A percentile compares a stretch with the other conserved stretches of the same genome.
These are phyloP conservation scores for Nematopogon swammerdamellus DNA, from an alignment of 2,888 invertebrate species.

Conservation along the genomic window DNA sequence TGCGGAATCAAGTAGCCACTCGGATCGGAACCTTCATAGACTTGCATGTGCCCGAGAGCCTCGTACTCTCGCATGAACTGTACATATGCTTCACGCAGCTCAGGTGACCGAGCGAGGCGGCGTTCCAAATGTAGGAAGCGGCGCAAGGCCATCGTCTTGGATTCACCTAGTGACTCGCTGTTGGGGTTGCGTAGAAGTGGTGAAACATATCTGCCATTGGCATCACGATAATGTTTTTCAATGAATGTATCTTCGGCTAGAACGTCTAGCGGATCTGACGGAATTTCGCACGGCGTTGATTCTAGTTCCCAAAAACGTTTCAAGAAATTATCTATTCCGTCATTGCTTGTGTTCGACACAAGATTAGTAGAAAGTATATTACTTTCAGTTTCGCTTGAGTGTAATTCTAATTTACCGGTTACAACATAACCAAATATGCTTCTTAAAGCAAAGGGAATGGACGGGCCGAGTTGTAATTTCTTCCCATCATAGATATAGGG, in stretches of 20 bases:
- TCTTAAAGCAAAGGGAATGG: slow-evolving; percentile 5
- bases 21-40: not conserved
- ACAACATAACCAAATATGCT: slow-evolving; percentile 8
- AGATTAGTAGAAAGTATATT: slow-evolving; percentile 1
- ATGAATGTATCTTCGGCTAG: not conserved
- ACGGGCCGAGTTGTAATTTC: not conserved
- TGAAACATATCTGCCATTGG: not conserved
- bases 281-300: not conserved
- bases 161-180: not conserved
- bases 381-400: not conserved
- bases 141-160: not conserved
- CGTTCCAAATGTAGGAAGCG: not conserved
- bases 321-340: slow-evolving; percentile 1
- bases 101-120: not conserved
- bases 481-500: slow-evolving; percentile 1
- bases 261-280: not conserved
- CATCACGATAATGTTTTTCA: not conserved
- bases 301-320: slow-evolving; percentile 8
- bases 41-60: slow-evolving; percentile 6
- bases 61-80: slow-evolving; percentile 6
- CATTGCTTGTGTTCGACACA: slow-evolving; percentile 3
- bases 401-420: slow-evolving; percentile 2
- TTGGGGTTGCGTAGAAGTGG: not conserved
- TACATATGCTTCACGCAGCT: not conserved
- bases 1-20: slow-evolving; percentile 3